phyloP scores from a whole-genome alignment of 92 coral and sea anemone species.

The Phenganax marumi region DNA sequence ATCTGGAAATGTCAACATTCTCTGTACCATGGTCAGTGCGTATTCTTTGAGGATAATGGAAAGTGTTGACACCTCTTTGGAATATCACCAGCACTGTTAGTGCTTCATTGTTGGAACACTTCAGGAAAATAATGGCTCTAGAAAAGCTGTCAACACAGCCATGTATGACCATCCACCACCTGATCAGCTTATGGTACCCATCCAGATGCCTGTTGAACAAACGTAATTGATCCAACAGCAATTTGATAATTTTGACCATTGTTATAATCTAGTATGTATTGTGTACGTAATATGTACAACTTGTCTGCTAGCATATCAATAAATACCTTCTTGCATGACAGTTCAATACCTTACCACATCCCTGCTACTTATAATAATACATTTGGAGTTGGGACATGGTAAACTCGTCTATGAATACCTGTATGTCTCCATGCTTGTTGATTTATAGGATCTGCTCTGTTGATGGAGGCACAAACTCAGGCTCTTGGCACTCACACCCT shows the following conservation, averaged over 20 bases:
- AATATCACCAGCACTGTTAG: background rate
- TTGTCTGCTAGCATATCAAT: no score
- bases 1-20: no score
- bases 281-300: no score
- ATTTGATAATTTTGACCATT: no score
- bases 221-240: no score
- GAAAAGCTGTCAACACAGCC: background rate
- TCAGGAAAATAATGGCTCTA: background rate
- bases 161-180: no score
- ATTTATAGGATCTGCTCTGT: background rate
- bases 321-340: no score
- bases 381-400: conserved; percentile 29
- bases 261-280: no score
- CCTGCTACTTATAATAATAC: conserved; percentile 5
- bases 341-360: no score
- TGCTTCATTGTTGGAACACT: background rate
- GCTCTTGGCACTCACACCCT: conserved; percentile 8
- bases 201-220: no score
- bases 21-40: no score
- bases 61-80: background rate
- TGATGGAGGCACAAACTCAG: conserved; percentile 8
- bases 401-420: conserved; percentile 1
- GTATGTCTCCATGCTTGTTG: background rate
- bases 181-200: no score
- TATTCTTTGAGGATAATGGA: background rate